Base-by-base conservation (phyloP, 2,797 vertebrate species). In the Adelosebastes latens region DNA sequence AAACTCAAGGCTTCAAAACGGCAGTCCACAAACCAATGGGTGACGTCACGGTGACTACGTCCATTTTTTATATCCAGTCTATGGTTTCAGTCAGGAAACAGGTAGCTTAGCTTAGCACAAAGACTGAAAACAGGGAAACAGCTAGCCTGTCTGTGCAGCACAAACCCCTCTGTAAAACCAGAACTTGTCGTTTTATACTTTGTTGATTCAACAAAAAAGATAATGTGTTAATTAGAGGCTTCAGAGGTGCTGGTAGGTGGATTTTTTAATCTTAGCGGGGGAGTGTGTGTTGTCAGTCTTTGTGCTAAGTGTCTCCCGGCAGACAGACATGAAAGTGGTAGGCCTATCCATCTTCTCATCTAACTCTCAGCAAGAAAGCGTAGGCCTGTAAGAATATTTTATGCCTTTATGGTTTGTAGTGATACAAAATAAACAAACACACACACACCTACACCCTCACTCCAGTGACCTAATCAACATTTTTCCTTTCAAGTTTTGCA, bases 401-500 rank as follows among this genome's bases (percentile, higher is more conserved):
- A 9, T 24, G 42, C 14, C 20, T 42, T 63, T n/a, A 27, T 34
- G 34, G 6, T 27, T 61, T 29, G 2, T 36, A 46, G 25, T 70
- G 27, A 27, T 31, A n/a, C 3, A 80, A 72, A 75, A 52, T 39
- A 64, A 58, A 61, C 32, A 59, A 39, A 25, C 24, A 59, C 46
- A 74, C 67, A 63, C 34, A 64, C 36, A 52, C 46, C 27, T 52
- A 31, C 25, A 72, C 22, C 11, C 20, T 59, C 32, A 42, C n/a
- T 16, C 5, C 27, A 62, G 31, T 76, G 53, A 31, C 42, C 59
- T 18, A 60, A 65, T 81, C 63, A 66, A 62, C 39, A 36, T 53
- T 72, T 80, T 78, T 18, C 53, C n/a, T n/a, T 39, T 81, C 10
- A 46, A 32, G 49, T 11, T 58, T 72, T 86, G 69, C 32, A 72